A percentile compares a stretch with the other conserved stretches of the same genome.
Conservation (phyloP, 2,113 vertebrate genomes). For the Arizona elegans region DNA sequence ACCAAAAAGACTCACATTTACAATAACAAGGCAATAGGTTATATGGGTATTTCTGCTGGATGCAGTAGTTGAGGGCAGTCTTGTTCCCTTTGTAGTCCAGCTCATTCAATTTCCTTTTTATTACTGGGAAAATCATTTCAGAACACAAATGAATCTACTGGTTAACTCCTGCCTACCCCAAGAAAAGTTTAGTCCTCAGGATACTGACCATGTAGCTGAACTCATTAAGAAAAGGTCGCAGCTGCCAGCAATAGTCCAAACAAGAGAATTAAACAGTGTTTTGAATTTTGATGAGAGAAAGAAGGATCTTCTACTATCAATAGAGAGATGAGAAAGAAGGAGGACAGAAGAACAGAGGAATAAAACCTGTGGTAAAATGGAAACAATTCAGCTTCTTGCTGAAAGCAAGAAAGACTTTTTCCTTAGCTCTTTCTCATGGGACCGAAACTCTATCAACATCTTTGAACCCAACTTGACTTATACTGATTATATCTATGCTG, state of each 20-base stretch:
- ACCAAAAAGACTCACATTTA: background rate
- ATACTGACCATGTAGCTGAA: background rate
- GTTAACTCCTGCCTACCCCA: background rate
- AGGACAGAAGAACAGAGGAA: background rate
- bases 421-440: background rate
- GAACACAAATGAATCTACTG: background rate
- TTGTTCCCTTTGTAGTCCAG: background rate
- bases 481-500: background rate
- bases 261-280: background rate
- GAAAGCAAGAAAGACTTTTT: background rate
- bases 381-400: background rate
- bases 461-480: background rate
- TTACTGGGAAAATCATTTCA: background rate
- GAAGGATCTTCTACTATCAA: background rate
- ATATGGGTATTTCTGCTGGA: background rate
- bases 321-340: background rate
- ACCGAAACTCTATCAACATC: background rate
- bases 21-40: background rate
- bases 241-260: background rate
- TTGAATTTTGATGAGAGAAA: background rate
- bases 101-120: background rate
- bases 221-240: background rate
- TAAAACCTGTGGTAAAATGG: background rate
- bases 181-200: background rate
- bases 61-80: background rate